Conservation (phyloP, 2,113 vertebrate species). For the Kobus ellipsiprymnus region DNA sequence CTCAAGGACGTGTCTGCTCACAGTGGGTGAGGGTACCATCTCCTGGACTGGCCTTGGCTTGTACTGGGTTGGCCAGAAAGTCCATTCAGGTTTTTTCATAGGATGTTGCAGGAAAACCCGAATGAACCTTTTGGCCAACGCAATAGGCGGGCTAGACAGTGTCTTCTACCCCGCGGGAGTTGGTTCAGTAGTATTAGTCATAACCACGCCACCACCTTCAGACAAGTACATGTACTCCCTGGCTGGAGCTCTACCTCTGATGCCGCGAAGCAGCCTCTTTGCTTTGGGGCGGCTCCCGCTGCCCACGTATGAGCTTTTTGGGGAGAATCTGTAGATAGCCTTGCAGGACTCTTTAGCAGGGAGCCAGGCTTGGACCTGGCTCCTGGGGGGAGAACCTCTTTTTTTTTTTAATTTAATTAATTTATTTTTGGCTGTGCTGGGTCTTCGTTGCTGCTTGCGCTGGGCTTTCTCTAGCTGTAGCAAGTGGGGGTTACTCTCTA, state of each 20-base stretch:
- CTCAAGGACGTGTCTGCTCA: background rate
- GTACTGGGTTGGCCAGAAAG: background rate
- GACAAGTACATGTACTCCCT: background rate
- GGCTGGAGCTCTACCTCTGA: background rate
- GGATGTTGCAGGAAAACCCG: background rate
- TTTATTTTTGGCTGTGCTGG: background rate
- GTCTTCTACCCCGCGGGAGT: background rate
- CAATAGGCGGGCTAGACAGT: background rate
- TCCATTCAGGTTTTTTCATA: background rate
- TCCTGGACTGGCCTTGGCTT: background rate
- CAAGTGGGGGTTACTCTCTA: background rate
- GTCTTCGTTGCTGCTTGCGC: background rate
- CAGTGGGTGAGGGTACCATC: rapidly evolving
- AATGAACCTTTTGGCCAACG: background rate
- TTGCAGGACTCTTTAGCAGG: background rate
- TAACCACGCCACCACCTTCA: background rate
- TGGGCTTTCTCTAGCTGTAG: background rate
- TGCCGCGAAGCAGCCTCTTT: background rate
- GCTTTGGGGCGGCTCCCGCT: background rate
- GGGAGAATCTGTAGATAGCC: background rate
- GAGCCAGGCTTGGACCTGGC: background rate
- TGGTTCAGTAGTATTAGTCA: background rate
- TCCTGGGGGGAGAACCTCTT: background rate
- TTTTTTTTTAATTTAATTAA: background rate
- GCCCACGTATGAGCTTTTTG: background rate